Base-by-base conservation (phyloP, 2,888 invertebrate species). In the Zeuzera pyrina region DNA sequence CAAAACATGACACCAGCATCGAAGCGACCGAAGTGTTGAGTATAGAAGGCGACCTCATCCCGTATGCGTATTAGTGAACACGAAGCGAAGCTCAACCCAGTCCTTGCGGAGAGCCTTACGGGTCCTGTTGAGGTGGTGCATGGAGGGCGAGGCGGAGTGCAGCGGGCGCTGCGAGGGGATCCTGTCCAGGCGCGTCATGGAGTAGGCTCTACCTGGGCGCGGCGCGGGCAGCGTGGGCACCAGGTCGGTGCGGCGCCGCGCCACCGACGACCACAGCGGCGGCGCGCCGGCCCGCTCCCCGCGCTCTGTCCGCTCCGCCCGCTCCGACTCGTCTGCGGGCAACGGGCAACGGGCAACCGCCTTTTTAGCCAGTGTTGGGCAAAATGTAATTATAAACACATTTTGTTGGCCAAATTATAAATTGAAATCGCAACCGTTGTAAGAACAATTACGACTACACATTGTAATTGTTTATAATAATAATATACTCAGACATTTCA, bases 151-250 rank as follows among this genome's bases (percentile, higher is more conserved):
- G 30, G 61, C 53, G 29, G 61, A 51, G 46, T 56, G 60, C 31
- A 62, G 49, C 39, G 61, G 57, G n/a, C 62, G 52, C 39, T 43
- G 36, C 15, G 58, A 32, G 23, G 69, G 67, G 41, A 78, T 57
- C 15, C 59, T 58, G 88, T 95, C 95, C 85, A 95, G 89, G 56
- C 95, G 91, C 64, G 94, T 92, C 94, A 95, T 94, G 74, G 94
- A 94, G 86, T 92, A 92, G 64, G 95, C 94, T 88, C 95, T 94
- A 81, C 81, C 83, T 79, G 81, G 78, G 43, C 79, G 69, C 30
- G 76, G 69, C 26, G 77, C 89, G 52, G 94, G 94, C 73, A 93
- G 88, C 52, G 95, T 95, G 46, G 95, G 95, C 85, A 94, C 92
- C 67, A 95, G 86, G 86, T 95, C 95, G 43, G 95, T 95, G 79